Conservation (phyloP, 2,888 invertebrate genomes). For the Tryphoninae sp. region DNA sequence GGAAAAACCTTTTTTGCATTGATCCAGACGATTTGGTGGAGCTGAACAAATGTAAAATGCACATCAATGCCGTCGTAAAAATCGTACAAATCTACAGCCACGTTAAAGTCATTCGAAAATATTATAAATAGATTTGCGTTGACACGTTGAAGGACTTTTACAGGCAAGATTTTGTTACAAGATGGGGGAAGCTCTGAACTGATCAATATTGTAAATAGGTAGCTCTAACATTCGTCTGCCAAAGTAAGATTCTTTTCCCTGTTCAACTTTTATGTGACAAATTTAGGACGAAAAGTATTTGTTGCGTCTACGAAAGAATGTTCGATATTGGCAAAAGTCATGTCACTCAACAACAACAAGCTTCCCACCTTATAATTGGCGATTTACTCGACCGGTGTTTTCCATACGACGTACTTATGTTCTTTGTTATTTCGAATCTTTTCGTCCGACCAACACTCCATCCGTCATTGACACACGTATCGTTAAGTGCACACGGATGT, state of each 20-base stretch:
- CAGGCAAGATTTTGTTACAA: background rate
- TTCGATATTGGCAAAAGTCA: slow-evolving; percentile 2
- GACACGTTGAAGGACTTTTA: slow-evolving; percentile 1
- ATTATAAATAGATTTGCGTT: background rate
- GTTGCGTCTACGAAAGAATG: background rate
- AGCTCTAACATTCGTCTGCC: slow-evolving; percentile 20
- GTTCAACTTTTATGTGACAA: background rate
- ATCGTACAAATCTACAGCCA: background rate
- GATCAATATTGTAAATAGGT: slow-evolving; percentile 38
- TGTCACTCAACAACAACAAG: background rate
- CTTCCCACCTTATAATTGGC: background rate
- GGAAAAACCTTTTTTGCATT: background rate
- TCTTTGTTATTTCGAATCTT: background rate
- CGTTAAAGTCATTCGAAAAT: slow-evolving; percentile 5
- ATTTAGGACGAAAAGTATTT: background rate
- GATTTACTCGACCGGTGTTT: background rate
- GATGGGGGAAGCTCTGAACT: background rate
- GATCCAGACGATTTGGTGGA: background rate
- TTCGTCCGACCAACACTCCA: background rate
- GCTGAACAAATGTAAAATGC: background rate
- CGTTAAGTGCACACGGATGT: slow-evolving; percentile 30
- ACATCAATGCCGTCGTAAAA: background rate
- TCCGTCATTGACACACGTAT: background rate
- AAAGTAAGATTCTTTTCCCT: background rate
- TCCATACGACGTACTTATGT: background rate